Evolutionary conservation across 2,888 invertebrate genomes (phyloP).

Genomic region (Fragum sueziense): DNA sequence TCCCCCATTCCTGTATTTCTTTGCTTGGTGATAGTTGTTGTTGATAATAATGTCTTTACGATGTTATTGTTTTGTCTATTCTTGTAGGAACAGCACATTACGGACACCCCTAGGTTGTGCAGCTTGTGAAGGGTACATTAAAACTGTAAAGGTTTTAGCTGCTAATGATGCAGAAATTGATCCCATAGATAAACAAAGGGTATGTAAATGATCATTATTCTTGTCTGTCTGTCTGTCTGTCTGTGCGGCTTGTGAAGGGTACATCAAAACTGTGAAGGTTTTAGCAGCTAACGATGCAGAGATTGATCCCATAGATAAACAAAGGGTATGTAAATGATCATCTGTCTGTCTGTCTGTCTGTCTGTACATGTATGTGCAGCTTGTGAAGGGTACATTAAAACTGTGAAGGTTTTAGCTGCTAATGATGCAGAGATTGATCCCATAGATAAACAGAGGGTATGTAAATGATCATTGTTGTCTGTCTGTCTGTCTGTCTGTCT

Average conservation of each 20-base stretch:
- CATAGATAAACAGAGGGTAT: slow-evolving; percentile 81
- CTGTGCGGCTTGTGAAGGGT: slow-evolving; percentile 83
- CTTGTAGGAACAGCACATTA: slow-evolving; percentile 80
- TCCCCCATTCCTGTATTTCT: too few species aligned
- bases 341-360: too few species aligned
- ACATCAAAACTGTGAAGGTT: slow-evolving; percentile 77
- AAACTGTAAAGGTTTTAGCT: slow-evolving; percentile 78
- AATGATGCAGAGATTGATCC: slow-evolving; percentile 82
- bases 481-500: too few species aligned
- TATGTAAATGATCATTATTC: too few species aligned
- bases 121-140: slow-evolving; percentile 81
- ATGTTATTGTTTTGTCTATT: neutral
- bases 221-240: too few species aligned
- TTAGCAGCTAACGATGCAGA: slow-evolving; percentile 81
- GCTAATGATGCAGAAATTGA: slow-evolving; percentile 82
- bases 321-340: slow-evolving; percentile 78
- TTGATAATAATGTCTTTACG: neutral
- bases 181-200: slow-evolving; percentile 81
- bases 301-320: slow-evolving; percentile 82
- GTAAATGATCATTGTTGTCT: too few species aligned
- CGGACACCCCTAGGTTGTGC: slow-evolving; percentile 83
- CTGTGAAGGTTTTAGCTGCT: slow-evolving; percentile 79
- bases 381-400: slow-evolving; percentile 80
- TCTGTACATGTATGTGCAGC: too few species aligned
- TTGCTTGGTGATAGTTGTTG: neutral